Conservation (phyloP, 2,888 invertebrate genomes). For the Eupithecia subfuscata region DNA sequence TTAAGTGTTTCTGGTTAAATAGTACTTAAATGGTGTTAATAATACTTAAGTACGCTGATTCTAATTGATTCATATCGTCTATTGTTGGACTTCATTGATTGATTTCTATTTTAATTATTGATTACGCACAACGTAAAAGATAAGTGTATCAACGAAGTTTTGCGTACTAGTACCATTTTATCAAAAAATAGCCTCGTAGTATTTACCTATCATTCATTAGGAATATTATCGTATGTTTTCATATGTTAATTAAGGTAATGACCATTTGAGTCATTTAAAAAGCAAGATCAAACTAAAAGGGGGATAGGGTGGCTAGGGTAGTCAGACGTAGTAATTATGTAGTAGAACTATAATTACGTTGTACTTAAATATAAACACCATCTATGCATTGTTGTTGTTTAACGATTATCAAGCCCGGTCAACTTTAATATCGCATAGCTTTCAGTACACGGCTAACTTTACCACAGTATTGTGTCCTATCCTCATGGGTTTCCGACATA, state of each 20-base stretch:
- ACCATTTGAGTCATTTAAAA: background rate
- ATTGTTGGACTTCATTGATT: background rate
- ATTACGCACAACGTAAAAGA: background rate
- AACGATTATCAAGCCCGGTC: background rate
- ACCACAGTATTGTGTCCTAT: slow-evolving; percentile 42
- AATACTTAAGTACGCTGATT: background rate
- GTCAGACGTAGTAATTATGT: background rate
- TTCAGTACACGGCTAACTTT: slow-evolving; percentile 44
- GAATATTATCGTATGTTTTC: background rate
- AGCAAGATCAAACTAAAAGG: background rate
- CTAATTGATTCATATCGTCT: background rate
- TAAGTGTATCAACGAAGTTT: background rate
- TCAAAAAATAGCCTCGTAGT: background rate
- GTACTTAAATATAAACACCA: background rate
- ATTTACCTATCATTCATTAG: background rate
- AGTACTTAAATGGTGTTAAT: background rate
- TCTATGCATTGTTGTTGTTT: background rate
- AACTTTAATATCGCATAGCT: slow-evolving; percentile 29
- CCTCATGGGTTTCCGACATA: slow-evolving; percentile 61
- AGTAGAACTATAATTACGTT: background rate
- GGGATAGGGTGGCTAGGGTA: background rate
- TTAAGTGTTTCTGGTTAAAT: background rate
- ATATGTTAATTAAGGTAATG: background rate
- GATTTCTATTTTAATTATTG: background rate
- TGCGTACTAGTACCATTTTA: background rate